Percentiles rank a stretch among this genome's conserved stretches.
Conservation (phyloP, 2,797 vertebrate species). For the Carduelis carduelis region DNA sequence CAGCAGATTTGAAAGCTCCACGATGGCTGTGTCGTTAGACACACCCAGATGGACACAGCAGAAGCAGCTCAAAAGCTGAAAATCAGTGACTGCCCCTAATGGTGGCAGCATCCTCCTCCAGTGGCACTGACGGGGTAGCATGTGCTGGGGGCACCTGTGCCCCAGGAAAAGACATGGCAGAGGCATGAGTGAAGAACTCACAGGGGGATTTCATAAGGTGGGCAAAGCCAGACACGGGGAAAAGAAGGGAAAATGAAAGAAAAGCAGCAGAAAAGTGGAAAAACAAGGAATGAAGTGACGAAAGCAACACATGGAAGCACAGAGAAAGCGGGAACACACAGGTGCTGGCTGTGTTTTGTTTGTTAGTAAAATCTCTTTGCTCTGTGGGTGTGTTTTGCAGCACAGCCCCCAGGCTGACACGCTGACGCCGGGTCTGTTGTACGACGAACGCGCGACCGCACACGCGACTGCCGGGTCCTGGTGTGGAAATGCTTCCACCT, state of each 20-base stretch:
- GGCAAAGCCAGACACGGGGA: not conserved
- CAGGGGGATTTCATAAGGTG: not conserved
- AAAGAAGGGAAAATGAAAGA: not conserved
- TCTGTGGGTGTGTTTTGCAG: not conserved
- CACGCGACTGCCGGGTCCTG: not conserved
- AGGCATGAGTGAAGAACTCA: not conserved
- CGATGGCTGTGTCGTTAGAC: not conserved
- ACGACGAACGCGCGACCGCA: accelerated
- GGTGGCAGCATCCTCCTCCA: not conserved
- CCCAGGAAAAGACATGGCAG: not conserved
- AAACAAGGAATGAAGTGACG: not conserved
- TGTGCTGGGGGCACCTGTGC: not conserved
- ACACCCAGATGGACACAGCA: not conserved
- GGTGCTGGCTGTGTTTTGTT: accelerated
- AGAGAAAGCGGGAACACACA: not conserved
- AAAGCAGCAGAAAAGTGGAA: not conserved
- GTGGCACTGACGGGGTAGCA: not conserved
- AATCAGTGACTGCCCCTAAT: accelerated
- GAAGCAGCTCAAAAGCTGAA: not conserved
- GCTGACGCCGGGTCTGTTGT: accelerated
- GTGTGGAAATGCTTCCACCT: not conserved
- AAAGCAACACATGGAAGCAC: not conserved
- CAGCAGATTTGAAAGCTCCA: not conserved
- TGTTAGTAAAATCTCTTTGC: not conserved
- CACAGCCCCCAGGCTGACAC: not conserved